Percentiles rank a stretch among this genome's conserved stretches.
phyloP scores from a whole-genome alignment of 92 coral and sea anemone species.

The Porites lobata region DNA sequence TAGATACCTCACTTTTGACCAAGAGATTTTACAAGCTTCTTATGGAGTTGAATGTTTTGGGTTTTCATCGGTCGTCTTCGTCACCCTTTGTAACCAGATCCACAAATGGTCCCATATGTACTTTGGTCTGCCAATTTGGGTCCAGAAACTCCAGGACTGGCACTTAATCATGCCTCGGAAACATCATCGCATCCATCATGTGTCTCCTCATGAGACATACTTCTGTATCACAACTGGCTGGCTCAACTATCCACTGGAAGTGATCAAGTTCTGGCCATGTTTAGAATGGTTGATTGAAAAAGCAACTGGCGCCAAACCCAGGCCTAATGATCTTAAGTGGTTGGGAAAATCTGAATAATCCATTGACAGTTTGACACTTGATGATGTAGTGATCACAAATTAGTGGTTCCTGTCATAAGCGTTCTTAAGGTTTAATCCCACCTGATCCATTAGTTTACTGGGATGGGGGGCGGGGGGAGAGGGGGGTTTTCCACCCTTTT shows the following conservation, averaged over 20 bases:
- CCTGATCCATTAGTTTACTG: too few species aligned
- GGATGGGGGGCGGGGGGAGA: too few species aligned
- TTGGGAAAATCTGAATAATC: constrained; percentile 59
- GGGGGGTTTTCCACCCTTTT: too few species aligned
- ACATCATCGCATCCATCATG: constrained; percentile 96
- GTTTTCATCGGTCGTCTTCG: constrained; percentile 84
- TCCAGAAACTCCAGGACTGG: constrained; percentile 90
- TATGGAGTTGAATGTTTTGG: constrained; percentile 82
- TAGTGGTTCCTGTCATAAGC: too few species aligned
- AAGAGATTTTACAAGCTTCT: constrained; percentile 58
- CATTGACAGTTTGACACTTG: too few species aligned
- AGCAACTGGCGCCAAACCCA: constrained; percentile 81
- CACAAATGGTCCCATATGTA: constrained; percentile 99
- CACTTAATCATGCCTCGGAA: constrained; percentile 88
- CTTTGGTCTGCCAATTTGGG: constrained; percentile 97
- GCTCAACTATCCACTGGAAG: constrained; percentile 95
- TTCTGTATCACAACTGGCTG: constrained; percentile 99
- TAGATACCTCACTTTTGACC: constrained; percentile 66
- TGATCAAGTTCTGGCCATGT: constrained; percentile 84
- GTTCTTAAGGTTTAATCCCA: too few species aligned
- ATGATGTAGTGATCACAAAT: too few species aligned
- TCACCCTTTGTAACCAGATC: constrained; percentile 90
- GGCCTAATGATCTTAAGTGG: constrained; percentile 91
- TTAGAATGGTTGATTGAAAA: constrained; percentile 84
- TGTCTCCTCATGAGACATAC: constrained; percentile 95